phyloP scores from a whole-genome alignment of 2,113 vertebrate genomes.

The Gavia stellata region DNA sequence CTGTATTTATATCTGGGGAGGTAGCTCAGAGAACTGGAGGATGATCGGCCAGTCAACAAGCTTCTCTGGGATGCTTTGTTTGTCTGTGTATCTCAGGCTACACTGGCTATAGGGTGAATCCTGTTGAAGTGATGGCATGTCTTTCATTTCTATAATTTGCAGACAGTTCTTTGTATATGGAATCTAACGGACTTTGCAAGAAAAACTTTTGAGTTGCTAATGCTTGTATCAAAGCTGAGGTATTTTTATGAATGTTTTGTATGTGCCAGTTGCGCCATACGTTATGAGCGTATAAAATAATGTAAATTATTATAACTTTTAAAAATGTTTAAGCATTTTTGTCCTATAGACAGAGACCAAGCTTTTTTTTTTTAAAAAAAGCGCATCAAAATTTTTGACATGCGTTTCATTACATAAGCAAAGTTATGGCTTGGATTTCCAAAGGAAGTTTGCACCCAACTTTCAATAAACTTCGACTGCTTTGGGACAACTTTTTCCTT shows the following conservation, averaged over 20 bases:
- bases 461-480: not conserved
- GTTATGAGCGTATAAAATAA: not conserved
- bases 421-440: not conserved
- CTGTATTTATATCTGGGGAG: not conserved
- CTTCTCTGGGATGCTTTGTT: not conserved
- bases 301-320: not conserved
- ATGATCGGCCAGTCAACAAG: not conserved
- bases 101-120: not conserved
- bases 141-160: not conserved
- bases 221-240: not conserved
- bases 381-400: not conserved
- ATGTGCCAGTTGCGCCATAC: not conserved
- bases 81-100: not conserved
- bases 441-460: not conserved
- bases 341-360: not conserved
- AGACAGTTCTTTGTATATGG: not conserved
- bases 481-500: not conserved
- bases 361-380: not conserved
- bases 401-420: not conserved
- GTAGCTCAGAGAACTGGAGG: not conserved
- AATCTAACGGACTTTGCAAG: not conserved
- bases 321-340: not conserved
- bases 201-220: not conserved
- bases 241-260: not conserved
- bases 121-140: not conserved